These are phyloP conservation scores for Hemicrepidius hirtus DNA, from an alignment of 2,888 invertebrate genomes.

Conservation along the genomic window DNA sequence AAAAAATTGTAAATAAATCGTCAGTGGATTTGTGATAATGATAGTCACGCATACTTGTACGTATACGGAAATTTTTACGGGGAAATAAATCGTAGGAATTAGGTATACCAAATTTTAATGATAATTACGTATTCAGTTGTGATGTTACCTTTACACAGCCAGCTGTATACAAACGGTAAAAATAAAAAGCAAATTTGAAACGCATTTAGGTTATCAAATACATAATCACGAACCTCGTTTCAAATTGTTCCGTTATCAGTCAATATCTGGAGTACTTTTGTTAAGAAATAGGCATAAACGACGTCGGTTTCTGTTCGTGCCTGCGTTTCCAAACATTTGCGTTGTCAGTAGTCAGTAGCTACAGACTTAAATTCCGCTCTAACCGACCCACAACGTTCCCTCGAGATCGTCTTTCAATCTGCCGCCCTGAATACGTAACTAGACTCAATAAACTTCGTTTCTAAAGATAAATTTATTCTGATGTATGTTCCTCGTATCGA, in stretches of 20 bases:
- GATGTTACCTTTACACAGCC: neutral
- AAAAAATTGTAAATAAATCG: conserved; percentile 36
- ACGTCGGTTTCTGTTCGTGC: conserved; percentile 49
- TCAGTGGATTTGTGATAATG: conserved; percentile 17
- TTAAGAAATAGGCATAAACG: conserved; percentile 49
- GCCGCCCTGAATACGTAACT: conserved; percentile 65
- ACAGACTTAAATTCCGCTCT: conserved; percentile 52
- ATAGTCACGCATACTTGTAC: conserved; percentile 34
- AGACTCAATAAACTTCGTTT: conserved; percentile 62
- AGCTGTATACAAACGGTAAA: conserved; percentile 8
- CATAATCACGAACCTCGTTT: conserved; percentile 32
- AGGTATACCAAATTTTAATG: conserved; percentile 13
- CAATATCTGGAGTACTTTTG: conserved; percentile 41
- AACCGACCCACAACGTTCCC: conserved; percentile 59
- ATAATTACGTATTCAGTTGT: conserved; percentile 20
- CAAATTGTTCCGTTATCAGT: conserved; percentile 42
- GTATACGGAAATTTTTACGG: conserved; percentile 18
- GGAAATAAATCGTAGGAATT: conserved; percentile 7
- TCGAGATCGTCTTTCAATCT: conserved; percentile 66
- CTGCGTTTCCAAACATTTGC: conserved; percentile 51
- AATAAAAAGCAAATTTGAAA: conserved; percentile 29
- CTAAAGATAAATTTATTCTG: conserved; percentile 62
- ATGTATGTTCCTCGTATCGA: conserved; percentile 54
- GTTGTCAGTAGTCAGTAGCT: conserved; percentile 54
- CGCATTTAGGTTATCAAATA: conserved; percentile 30